Percentiles rank a stretch among this genome's conserved stretches.
Evolutionary conservation across 1,140 invertebrate genomes (phyloP).

Genomic region (Anoplophora glabripennis): DNA sequence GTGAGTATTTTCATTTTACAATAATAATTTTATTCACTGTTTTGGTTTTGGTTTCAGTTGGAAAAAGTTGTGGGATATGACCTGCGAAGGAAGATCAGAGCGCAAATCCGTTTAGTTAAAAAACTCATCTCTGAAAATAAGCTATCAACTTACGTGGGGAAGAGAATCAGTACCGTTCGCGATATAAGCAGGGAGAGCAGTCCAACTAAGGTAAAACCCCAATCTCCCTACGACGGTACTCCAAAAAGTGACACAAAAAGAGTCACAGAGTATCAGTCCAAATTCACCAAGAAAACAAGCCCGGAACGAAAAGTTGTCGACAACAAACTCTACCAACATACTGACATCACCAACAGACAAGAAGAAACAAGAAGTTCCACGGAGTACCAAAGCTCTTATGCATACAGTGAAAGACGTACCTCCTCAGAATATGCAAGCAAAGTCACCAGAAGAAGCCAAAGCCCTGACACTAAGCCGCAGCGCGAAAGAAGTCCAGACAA

Average conservation of each 20-base stretch:
- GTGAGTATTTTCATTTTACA: conserved; percentile 47
- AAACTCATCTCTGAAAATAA: conserved; percentile 54
- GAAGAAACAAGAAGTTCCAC: conserved; percentile 15
- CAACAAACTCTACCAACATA: neutral
- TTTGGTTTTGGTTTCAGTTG: conserved; percentile 55
- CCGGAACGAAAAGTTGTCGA: conserved; percentile 13
- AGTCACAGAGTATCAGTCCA: conserved; percentile 9
- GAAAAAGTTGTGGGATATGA: conserved; percentile 73
- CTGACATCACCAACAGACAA: conserved; percentile 3
- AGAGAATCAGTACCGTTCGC: conserved; percentile 8
- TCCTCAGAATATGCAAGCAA: conserved; percentile 24
- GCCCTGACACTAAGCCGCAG: conserved; percentile 1
- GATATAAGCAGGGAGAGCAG: conserved; percentile 24
- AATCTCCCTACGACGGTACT: neutral
- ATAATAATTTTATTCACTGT: neutral
- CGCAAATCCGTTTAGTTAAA: conserved; percentile 68
- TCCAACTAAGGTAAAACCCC: conserved; percentile 26
- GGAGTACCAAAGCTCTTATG: conserved; percentile 30
- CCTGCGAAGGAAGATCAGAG: conserved; percentile 66
- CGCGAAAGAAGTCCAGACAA: conserved; percentile 12
- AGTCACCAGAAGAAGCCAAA: conserved; percentile 15
- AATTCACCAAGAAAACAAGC: conserved; percentile 15
- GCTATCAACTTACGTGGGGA: conserved; percentile 34
- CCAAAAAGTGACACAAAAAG: conserved; percentile 4
- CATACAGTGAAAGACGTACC: conserved; percentile 27